These are phyloP conservation scores for Plotosus lineatus DNA, from an alignment of 2,113 vertebrate species.

Conservation along the genomic window DNA sequence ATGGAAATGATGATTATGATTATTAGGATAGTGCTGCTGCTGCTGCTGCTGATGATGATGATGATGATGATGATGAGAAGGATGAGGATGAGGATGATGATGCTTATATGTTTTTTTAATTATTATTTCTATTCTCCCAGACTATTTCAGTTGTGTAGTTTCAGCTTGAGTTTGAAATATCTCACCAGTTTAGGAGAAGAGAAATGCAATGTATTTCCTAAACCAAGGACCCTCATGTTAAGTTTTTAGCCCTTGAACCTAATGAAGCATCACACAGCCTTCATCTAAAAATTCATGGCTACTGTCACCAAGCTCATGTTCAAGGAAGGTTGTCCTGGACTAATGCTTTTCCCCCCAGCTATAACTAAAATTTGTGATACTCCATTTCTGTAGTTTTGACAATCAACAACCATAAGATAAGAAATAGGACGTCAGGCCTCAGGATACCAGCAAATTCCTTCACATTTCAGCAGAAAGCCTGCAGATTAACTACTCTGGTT, in stretches of 20 bases:
- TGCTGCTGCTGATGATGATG: too few species aligned
- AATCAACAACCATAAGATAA: not conserved
- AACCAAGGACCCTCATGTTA: not conserved
- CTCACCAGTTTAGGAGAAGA: not conserved
- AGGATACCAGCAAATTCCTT: not conserved
- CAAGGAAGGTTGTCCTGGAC: not conserved
- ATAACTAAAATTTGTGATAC: not conserved
- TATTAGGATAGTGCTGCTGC: too few species aligned
- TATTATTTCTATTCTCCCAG: not conserved
- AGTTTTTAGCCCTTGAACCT: slow-evolving; percentile 8
- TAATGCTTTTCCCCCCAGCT: not conserved
- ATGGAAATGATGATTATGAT: too few species aligned
- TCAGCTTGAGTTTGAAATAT: slow-evolving; percentile 11
- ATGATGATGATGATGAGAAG: not conserved
- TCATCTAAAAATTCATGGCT: not conserved
- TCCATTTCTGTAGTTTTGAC: not conserved
- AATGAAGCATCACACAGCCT: not conserved
- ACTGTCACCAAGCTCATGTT: slow-evolving; percentile 7
- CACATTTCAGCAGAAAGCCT: not conserved
- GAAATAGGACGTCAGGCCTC: not conserved
- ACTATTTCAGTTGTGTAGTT: not conserved
- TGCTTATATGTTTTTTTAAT: not conserved
- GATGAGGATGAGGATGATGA: not conserved
- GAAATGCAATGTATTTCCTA: not conserved
- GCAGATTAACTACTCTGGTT: not conserved